These are phyloP conservation scores for Cercopithecus mona DNA, from an alignment of 2,113 vertebrate genomes.

Conservation along the genomic window DNA sequence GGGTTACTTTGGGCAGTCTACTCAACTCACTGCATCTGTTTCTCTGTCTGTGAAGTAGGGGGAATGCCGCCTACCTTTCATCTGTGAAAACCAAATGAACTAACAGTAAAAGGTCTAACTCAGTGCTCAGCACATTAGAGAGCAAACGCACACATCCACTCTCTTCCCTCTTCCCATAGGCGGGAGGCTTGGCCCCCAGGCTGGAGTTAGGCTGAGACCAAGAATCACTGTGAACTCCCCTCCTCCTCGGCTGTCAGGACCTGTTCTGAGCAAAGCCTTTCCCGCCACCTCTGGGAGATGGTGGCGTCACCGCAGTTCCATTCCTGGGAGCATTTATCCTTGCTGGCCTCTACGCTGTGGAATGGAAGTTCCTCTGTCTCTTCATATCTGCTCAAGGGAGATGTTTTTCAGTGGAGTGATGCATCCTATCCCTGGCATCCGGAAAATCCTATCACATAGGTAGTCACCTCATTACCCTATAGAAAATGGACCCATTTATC, in stretches of 20 bases:
- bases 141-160: fast-evolving
- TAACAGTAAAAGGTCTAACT: not conserved
- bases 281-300: fast-evolving
- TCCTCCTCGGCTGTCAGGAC: fast-evolving
- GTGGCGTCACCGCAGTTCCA: not conserved
- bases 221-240: not conserved
- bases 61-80: not conserved
- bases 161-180: not conserved
- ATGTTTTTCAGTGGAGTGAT: not conserved
- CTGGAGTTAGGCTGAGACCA: fast-evolving
- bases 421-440: not conserved
- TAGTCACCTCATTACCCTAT: not conserved
- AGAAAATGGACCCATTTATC: not conserved
- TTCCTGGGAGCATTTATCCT: not conserved
- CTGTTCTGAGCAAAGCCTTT: not conserved
- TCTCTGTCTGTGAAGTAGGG: not conserved
- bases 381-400: not conserved
- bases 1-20: not conserved
- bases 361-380: not conserved
- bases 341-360: not conserved
- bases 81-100: not conserved
- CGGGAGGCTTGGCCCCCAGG: not conserved
- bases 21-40: not conserved
- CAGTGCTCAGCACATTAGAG: too few species aligned
- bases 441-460: not conserved